Conservation (phyloP, 2,113 vertebrate species). For the Barnardius zonarius region DNA sequence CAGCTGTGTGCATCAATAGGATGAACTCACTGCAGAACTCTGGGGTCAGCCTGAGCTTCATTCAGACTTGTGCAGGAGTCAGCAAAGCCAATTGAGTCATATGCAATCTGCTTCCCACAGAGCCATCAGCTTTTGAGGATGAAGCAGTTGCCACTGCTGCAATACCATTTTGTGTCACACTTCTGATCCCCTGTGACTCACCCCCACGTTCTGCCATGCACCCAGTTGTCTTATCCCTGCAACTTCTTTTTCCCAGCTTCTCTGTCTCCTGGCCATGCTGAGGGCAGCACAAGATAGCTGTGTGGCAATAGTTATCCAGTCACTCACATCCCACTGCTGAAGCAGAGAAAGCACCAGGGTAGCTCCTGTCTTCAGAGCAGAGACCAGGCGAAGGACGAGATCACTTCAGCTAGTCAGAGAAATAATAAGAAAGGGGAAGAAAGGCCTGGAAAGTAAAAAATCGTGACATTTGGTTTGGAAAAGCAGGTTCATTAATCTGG, state of each 20-base stretch:
- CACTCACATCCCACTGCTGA: not conserved
- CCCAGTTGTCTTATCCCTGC: not conserved
- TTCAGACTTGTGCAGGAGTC: slow-evolving; percentile 42
- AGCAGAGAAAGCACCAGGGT: not conserved
- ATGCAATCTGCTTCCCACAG: not conserved
- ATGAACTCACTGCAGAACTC: slow-evolving; percentile 35
- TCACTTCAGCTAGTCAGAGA: not conserved
- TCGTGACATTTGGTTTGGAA: not conserved
- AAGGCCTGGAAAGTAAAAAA: not conserved
- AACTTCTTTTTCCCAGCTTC: not conserved
- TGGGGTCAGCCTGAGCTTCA: slow-evolving; percentile 19
- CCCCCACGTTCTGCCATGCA: not conserved
- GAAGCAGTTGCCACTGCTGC: slow-evolving; percentile 24
- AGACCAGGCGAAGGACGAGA: not conserved
- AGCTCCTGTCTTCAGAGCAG: not conserved
- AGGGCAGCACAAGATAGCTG: not conserved
- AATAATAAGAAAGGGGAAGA: not conserved
- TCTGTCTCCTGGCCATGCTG: not conserved
- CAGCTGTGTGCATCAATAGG: slow-evolving; percentile 14
- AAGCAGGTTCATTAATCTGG: not conserved
- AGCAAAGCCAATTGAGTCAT: slow-evolving; percentile 48
- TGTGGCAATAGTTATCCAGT: not conserved
- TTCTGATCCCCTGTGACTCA: slow-evolving; percentile 5
- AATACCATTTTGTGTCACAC: not conserved
- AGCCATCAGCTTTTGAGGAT: slow-evolving; percentile 2